A percentile compares a stretch with the other conserved stretches of the same genome.
Evolutionary conservation across 2,113 vertebrate species (phyloP).

Genomic region (Epinephelus lanceolatus): DNA sequence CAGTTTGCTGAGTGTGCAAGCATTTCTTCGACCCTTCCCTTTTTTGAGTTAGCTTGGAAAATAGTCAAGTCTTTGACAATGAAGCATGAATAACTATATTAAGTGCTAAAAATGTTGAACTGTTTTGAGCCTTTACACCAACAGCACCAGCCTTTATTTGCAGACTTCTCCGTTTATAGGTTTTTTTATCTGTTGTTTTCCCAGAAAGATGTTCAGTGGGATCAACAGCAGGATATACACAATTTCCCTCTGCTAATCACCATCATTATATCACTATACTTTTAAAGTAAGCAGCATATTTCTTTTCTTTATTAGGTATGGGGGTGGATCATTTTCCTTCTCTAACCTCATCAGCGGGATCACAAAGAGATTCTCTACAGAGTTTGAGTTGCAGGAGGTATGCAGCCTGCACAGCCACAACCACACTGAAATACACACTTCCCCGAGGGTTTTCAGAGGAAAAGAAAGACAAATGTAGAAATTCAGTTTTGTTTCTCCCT

Average conservation of each 20-base stretch:
- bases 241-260: background rate
- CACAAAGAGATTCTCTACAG: constrained; percentile 87
- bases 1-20: background rate
- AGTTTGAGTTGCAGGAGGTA: constrained; percentile 92
- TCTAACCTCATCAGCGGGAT: constrained; percentile 84
- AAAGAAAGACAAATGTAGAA: constrained; percentile 9
- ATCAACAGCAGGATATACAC: background rate
- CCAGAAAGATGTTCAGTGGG: background rate
- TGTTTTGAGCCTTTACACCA: background rate
- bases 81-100: background rate
- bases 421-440: constrained; percentile 10
- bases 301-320: constrained; percentile 82
- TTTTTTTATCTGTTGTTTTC: background rate
- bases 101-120: background rate
- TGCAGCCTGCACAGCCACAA: constrained; percentile 1
- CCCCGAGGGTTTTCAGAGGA: background rate
- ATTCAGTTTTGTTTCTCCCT: constrained; percentile 11
- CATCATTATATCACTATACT: background rate
- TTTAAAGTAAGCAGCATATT: background rate
- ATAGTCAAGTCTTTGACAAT: background rate
- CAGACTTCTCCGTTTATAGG: background rate
- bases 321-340: constrained; percentile 91
- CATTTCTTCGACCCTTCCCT: background rate
- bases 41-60: background rate
- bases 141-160: background rate